Conservation (phyloP, 2,113 vertebrate species). For the Cyprinodon brontotheroides region DNA sequence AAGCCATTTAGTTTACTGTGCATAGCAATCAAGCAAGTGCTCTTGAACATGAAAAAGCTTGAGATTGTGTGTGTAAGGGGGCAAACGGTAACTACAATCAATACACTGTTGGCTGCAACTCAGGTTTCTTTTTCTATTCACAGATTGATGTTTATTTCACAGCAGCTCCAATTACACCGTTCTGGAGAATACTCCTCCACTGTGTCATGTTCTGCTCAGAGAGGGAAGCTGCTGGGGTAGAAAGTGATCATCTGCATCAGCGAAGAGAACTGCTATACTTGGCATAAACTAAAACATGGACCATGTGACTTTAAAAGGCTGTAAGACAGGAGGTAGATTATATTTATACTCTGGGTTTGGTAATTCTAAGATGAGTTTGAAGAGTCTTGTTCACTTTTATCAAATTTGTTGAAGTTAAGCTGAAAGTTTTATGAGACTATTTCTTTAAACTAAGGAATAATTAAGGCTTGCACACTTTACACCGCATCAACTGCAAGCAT, state of each 20-base stretch:
- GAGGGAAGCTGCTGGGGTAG: constrained; percentile 5
- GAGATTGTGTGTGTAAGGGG: constrained; percentile 19
- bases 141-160: constrained; percentile 26
- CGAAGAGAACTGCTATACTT: constrained; percentile 22
- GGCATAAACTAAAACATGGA: constrained; percentile 35
- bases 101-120: constrained; percentile 37
- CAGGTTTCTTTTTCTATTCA: not conserved
- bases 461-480: not conserved
- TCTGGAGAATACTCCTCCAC: constrained; percentile 1
- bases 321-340: constrained; percentile 48
- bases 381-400: too few relatives aligned
- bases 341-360: constrained; percentile 55
- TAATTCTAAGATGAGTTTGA: not conserved
- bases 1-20: constrained; percentile 27
- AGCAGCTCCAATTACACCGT: constrained; percentile 27
- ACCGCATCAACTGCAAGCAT: not conserved
- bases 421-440: not conserved
- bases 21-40: constrained; percentile 42
- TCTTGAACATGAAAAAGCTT: constrained; percentile 41
- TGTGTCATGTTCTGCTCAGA: constrained; percentile 5
- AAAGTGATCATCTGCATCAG: constrained; percentile 10
- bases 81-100: constrained; percentile 35
- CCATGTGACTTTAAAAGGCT: constrained; percentile 34
- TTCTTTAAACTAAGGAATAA: not conserved
- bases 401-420: too few relatives aligned